Base-by-base conservation (phyloP, 2,113 vertebrate genomes). In the Seriola dumerili region DNA sequence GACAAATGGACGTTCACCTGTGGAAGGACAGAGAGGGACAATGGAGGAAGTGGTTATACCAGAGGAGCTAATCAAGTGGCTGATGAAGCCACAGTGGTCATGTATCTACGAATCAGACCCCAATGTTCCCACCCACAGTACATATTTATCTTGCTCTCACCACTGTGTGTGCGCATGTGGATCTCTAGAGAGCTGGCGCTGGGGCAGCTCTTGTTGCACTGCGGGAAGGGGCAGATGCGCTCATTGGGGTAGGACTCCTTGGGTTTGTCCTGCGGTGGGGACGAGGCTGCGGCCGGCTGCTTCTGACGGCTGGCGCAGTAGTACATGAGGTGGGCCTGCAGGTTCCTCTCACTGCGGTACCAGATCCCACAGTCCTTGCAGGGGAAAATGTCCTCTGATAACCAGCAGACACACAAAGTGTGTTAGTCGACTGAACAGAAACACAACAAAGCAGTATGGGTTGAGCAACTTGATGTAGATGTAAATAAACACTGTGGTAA, bases 301-400 rank as follows among this genome's bases (percentile, higher is more conserved):
- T 96, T 96, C 91, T 98, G 97, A 3, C 98, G 96, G 90, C 98
- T 99, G 92, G 98, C 98, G 0, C 98, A 99, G 95, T 99, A 99
- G 86, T 99, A 99, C 94, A 97, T 97, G n/a, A 99, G 96, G 91
- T 99, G 98, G 0, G 98, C 98, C 84, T 99, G 98, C 1, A 99
- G 96, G 93, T 99, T 99, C 25, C 98, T 94, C 93, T 99, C 98
- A 1, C 97, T 99, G 2, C 98, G 96, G 92, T 99, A 99, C 98
- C 98, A 99, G 91, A 99, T 99, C 50, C 98, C 98, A 0, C 98
- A 99, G 93, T 99, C 98, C 91, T 99, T 99, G 86, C 98, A 99
- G 0, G 98, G 98, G 79, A 99, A 99, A 73, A 99, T 96, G 3
- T 99, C 98, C 94, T 99, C 98, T 99, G 96, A 54, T 9, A 9